These are phyloP conservation scores for Podocnemis expansa DNA, from an alignment of 2,113 vertebrate genomes.

Conservation along the genomic window DNA sequence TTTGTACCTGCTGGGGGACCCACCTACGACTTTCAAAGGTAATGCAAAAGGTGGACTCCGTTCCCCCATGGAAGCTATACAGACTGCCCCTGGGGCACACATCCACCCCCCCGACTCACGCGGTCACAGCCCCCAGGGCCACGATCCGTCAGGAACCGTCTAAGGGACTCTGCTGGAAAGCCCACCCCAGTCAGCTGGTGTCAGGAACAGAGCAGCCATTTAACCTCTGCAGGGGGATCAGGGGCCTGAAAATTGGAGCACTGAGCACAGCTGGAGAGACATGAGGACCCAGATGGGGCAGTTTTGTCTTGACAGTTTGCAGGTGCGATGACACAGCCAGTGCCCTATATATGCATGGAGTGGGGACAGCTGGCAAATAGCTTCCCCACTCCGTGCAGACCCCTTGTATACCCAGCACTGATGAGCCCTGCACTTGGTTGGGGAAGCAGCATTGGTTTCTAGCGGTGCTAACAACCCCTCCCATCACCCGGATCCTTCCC, in stretches of 20 bases:
- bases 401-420: not conserved
- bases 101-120: not conserved
- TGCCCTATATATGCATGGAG: not conserved
- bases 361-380: not conserved
- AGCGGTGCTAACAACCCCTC: too few relatives aligned
- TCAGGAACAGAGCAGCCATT: not conserved
- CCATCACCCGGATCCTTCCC: too few relatives aligned
- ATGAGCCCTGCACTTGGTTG: not conserved
- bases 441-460: not conserved
- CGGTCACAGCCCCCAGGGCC: not conserved
- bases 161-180: not conserved
- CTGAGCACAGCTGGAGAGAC: not conserved
- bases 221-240: not conserved
- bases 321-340: not conserved
- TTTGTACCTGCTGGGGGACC: not conserved
- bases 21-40: not conserved
- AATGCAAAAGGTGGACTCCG: not conserved
- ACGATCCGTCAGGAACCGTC: not conserved
- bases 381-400: not conserved
- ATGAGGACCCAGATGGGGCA: not conserved
- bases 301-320: too few relatives aligned
- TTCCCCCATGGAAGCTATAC: conserved; percentile 6
- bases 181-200: not conserved
- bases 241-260: not conserved
- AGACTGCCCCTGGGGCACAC: rapidly evolving